A percentile compares a stretch with the other conserved stretches of the same genome.
These are phyloP conservation scores for Acipenser ruthenus DNA, from an alignment of 2,797 vertebrate species.

Conservation along the genomic window DNA sequence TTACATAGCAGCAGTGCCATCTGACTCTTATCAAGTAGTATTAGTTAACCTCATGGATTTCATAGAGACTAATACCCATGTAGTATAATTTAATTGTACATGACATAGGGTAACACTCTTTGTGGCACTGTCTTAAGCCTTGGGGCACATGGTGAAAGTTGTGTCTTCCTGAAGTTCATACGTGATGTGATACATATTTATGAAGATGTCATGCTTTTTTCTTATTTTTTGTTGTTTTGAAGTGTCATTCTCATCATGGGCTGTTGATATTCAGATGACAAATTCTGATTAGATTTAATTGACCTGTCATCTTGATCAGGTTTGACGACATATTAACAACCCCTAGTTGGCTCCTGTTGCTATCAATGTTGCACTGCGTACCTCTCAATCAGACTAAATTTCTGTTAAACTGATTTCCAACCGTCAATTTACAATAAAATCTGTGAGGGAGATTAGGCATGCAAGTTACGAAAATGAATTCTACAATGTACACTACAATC, in stretches of 20 bases:
- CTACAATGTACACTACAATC: constrained; percentile 82
- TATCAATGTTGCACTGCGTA: constrained; percentile 42
- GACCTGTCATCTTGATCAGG: constrained; percentile 43
- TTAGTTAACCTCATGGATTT: constrained; percentile 5
- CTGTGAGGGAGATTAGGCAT: constrained; percentile 68
- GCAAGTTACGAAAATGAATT: constrained; percentile 80
- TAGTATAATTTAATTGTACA: constrained; percentile 5
- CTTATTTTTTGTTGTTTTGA: constrained; percentile 27
- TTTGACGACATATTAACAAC: constrained; percentile 51
- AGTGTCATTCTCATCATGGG: constrained; percentile 45
- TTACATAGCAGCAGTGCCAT: constrained; percentile 27
- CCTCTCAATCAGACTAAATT: constrained; percentile 51
- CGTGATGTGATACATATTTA: constrained; percentile 26
- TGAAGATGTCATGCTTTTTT: constrained; percentile 18
- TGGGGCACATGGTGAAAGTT: constrained; percentile 63
- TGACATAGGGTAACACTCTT: constrained; percentile 11
- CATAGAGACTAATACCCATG: constrained; percentile 1
- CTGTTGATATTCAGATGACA: constrained; percentile 40
- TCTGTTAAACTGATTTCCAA: constrained; percentile 55
- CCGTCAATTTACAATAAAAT: constrained; percentile 58
- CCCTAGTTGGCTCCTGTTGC: constrained; percentile 47
- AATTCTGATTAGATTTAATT: constrained; percentile 41
- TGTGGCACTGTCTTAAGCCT: constrained; percentile 34
- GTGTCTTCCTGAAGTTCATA: constrained; percentile 51
- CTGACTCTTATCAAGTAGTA: not conserved